Conservation (phyloP, 23 tunicate genomes). For the Oikopleura dioica region DNA sequence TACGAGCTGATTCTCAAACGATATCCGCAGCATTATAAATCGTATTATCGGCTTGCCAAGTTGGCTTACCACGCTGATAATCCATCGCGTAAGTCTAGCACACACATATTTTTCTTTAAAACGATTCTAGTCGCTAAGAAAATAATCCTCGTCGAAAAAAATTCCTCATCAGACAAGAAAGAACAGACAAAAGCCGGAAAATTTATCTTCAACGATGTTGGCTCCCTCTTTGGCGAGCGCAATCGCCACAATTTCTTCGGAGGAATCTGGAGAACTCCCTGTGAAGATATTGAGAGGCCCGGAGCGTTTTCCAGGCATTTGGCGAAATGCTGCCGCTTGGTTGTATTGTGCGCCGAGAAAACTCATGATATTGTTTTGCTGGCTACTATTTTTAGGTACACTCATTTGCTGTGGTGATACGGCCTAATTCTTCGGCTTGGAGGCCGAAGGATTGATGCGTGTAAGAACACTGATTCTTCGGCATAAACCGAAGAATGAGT, state of each 20-base stretch:
- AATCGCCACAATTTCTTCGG: conserved; percentile 87
- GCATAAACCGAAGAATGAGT: no score
- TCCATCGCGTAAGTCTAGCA: background rate
- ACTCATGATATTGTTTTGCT: background rate
- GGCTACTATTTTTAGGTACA: background rate
- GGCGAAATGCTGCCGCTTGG: background rate
- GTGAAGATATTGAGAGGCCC: conserved; percentile 82
- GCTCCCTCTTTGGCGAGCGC: conserved; percentile 54
- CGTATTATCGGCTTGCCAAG: conserved; percentile 53
- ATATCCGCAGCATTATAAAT: conserved; percentile 62
- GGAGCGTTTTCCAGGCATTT: background rate
- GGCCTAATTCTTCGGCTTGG: no score
- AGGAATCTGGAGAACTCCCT: conserved; percentile 95
- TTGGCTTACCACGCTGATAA: conserved; percentile 11
- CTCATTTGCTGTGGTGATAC: background rate
- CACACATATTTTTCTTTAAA: background rate
- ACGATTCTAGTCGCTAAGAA: background rate
- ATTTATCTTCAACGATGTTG: no score
- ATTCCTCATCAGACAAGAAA: no score
- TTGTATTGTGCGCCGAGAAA: background rate
- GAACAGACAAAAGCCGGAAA: no score
- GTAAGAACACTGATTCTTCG: no score
- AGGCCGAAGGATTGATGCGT: no score
- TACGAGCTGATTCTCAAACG: no score
- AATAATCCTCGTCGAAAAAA: background rate